phyloP scores from a whole-genome alignment of 35 echinoderm and acorn worm genomes.

The Apostichopus californicus region DNA sequence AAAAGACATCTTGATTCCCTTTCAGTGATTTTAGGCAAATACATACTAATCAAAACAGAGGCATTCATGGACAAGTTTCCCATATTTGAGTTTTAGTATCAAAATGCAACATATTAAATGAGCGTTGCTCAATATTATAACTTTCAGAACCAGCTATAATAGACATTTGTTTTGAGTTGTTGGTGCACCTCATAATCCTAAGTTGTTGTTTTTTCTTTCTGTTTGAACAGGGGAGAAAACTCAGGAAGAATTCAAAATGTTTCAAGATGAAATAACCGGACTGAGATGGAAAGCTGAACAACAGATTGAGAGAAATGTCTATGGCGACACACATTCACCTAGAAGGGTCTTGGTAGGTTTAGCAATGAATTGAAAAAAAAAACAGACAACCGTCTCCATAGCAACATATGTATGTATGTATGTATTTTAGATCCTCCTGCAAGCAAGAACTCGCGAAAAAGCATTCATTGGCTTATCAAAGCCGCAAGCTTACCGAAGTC shows the following conservation, averaged over 20 bases:
- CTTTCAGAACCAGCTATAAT: neutral
- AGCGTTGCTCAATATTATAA: neutral
- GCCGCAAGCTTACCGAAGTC: too few relatives aligned
- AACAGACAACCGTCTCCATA: neutral
- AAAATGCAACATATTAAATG: too few relatives aligned
- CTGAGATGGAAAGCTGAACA: constrained; percentile 84
- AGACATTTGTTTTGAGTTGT: neutral
- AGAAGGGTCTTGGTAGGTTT: constrained; percentile 64
- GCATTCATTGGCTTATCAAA: too few relatives aligned
- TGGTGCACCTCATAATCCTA: too few relatives aligned
- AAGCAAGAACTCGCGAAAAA: too few relatives aligned
- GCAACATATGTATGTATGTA: neutral
- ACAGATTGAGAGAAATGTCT: constrained; percentile 70
- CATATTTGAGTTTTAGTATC: too few relatives aligned
- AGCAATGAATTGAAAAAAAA: neutral
- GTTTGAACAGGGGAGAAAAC: constrained; percentile 58
- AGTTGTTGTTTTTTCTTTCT: neutral
- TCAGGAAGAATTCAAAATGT: constrained; percentile 64
- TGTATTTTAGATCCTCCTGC: too few relatives aligned
- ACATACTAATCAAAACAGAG: too few relatives aligned
- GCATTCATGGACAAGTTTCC: too few relatives aligned
- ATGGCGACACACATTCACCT: constrained; percentile 32
- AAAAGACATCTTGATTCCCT: too few relatives aligned
- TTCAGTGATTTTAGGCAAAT: too few relatives aligned
- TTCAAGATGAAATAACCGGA: constrained; percentile 75